Conservation (phyloP, 2,888 invertebrate genomes). For the Watsonalla binaria region DNA sequence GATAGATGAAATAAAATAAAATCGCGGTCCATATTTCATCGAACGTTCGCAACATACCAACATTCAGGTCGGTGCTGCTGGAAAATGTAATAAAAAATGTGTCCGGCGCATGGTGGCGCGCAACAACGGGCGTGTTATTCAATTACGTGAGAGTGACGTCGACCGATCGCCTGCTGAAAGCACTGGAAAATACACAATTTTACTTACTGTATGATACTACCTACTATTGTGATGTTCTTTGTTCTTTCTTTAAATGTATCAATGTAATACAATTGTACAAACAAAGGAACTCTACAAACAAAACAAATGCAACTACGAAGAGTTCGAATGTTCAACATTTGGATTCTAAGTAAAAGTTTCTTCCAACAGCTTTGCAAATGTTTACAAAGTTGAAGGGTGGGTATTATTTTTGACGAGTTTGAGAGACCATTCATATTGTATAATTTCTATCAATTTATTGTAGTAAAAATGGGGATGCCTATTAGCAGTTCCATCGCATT, state of each 20-base stretch:
- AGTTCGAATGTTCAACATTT: slow-evolving; percentile 25
- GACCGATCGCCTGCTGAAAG: not conserved
- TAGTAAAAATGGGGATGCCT: too few relatives aligned
- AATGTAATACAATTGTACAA: slow-evolving; percentile 8
- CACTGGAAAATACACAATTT: not conserved
- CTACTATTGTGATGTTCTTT: too few relatives aligned
- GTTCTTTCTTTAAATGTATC: too few relatives aligned
- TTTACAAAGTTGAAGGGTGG: slow-evolving; percentile 40
- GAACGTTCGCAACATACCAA: slow-evolving; percentile 11
- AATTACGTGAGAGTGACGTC: slow-evolving; percentile 18
- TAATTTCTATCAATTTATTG: too few relatives aligned
- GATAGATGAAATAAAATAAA: too few relatives aligned
- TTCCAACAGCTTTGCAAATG: slow-evolving; percentile 39
- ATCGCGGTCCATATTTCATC: not conserved
- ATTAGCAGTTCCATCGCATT: too few relatives aligned
- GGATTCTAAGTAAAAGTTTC: slow-evolving; percentile 37
- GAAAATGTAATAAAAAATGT: slow-evolving; percentile 11
- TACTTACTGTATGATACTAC: too few relatives aligned
- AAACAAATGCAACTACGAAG: slow-evolving; percentile 23
- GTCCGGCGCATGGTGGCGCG: slow-evolving; percentile 9
- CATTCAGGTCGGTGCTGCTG: too few relatives aligned
- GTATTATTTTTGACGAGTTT: slow-evolving; percentile 35
- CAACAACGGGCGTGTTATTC: slow-evolving; percentile 19
- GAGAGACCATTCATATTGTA: slow-evolving; percentile 20
- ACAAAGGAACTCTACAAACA: slow-evolving; percentile 9